A percentile compares a stretch with the other conserved stretches of the same genome.
These are phyloP conservation scores for Thymelicus sylvestris DNA, from an alignment of 2,888 invertebrate genomes.

Conservation along the genomic window DNA sequence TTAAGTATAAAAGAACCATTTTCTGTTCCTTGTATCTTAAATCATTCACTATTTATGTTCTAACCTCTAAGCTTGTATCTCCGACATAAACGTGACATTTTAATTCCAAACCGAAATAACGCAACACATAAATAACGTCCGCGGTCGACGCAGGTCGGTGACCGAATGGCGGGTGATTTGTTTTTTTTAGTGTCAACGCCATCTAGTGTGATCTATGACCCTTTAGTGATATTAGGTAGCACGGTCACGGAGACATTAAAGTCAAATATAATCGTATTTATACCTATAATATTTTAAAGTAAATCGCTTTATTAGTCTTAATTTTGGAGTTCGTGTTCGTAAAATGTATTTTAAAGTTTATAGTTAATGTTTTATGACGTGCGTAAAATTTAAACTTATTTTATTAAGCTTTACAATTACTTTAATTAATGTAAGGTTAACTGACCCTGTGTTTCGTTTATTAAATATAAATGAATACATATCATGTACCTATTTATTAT, in stretches of 20 bases:
- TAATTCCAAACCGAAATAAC: constrained; percentile 48
- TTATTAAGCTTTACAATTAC: too few relatives aligned
- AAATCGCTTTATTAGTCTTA: not conserved
- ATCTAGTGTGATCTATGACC: constrained; percentile 65
- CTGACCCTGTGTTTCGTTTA: too few relatives aligned
- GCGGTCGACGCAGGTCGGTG: constrained; percentile 49
- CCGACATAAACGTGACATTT: constrained; percentile 21
- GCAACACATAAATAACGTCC: constrained; percentile 49
- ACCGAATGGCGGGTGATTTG: constrained; percentile 61
- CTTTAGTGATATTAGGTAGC: constrained; percentile 49
- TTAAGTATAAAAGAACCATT: not conserved
- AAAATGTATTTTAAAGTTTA: too few relatives aligned
- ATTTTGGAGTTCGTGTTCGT: too few relatives aligned
- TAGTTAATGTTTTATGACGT: too few relatives aligned
- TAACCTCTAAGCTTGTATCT: constrained; percentile 9
- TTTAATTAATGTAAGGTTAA: too few relatives aligned
- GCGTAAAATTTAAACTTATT: too few relatives aligned
- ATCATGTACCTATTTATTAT: too few relatives aligned
- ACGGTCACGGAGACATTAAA: constrained; percentile 8
- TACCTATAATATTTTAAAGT: constrained; percentile 5
- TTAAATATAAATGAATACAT: too few relatives aligned
- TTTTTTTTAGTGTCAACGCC: constrained; percentile 62
- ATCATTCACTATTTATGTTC: constrained; percentile 1
- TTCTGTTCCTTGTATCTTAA: not conserved
- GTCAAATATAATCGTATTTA: constrained; percentile 17